A percentile compares a stretch with the other conserved stretches of the same genome.
Evolutionary conservation across 2,797 vertebrate species (phyloP).

Genomic region (Cyclopterus lumpus): DNA sequence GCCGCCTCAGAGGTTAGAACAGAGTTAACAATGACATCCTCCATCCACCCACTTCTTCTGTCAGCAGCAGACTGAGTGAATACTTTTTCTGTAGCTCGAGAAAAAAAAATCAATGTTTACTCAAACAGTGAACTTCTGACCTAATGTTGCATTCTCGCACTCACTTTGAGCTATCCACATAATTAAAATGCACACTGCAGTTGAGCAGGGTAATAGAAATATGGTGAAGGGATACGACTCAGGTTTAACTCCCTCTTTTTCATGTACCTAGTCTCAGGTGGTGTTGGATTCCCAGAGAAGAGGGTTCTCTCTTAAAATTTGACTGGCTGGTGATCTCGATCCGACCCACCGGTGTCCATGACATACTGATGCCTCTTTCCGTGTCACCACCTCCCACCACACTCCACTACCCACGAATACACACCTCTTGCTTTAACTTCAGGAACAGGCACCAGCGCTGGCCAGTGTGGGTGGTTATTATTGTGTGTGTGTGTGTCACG

Average conservation of each 20-base stretch:
- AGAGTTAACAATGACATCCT: background rate
- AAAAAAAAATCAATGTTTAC: background rate
- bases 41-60: constrained; percentile 25
- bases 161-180: background rate
- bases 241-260: background rate
- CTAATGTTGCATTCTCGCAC: background rate
- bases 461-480: background rate
- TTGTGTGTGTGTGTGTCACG: background rate
- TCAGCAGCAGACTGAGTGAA: constrained; percentile 8
- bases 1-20: constrained; percentile 12
- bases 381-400: constrained; percentile 39
- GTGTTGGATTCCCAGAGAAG: background rate
- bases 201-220: background rate
- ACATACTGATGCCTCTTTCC: constrained; percentile 19
- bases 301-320: background rate
- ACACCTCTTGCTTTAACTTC: constrained; percentile 25
- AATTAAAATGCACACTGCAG: background rate
- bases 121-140: background rate
- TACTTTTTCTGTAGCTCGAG: constrained; percentile 9
- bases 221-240: background rate
- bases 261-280: background rate
- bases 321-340: constrained; percentile 9
- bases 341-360: background rate
- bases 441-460: constrained; percentile 1
- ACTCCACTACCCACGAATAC: constrained; percentile 27